Conservation (phyloP, 2,797 vertebrate genomes). For the Melanogrammus aeglefinus region DNA sequence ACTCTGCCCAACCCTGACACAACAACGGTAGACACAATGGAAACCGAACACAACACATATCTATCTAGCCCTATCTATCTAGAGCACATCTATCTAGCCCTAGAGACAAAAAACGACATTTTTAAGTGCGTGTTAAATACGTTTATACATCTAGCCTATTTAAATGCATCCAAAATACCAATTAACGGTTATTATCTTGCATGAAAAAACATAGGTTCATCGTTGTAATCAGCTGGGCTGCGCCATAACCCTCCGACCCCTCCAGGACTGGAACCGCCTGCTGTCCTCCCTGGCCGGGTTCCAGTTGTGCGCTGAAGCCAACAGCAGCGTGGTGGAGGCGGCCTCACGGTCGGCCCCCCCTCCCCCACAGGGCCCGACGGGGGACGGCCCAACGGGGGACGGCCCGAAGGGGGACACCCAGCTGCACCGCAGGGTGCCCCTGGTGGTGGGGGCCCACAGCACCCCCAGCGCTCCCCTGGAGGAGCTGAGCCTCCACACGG, state of each 20-base stretch:
- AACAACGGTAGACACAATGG: slow-evolving; percentile 49
- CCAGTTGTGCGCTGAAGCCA: slow-evolving; percentile 62
- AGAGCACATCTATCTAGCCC: too few relatives aligned
- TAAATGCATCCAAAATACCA: not conserved
- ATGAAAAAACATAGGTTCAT: not conserved
- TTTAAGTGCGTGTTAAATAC: not conserved
- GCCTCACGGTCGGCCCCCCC: slow-evolving; percentile 25
- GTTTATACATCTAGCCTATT: not conserved
- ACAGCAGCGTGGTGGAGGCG: slow-evolving; percentile 37
- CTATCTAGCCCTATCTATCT: too few relatives aligned
- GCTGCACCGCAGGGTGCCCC: slow-evolving; percentile 62
- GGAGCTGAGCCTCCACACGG: slow-evolving; percentile 47
- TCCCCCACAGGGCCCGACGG: slow-evolving; percentile 26
- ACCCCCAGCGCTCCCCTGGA: slow-evolving; percentile 24
- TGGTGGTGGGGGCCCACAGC: slow-evolving; percentile 56
- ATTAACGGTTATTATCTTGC: not conserved
- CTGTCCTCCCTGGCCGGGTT: slow-evolving; percentile 65
- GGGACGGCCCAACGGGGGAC: slow-evolving; percentile 22
- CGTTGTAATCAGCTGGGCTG: not conserved
- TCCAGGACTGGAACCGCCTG: slow-evolving; percentile 77
- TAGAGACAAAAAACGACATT: slow-evolving; percentile 1
- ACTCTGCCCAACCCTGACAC: slow-evolving; percentile 71
- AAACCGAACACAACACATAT: not conserved
- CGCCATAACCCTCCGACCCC: slow-evolving; percentile 5
- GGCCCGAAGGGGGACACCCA: slow-evolving; percentile 20